Percentiles rank a stretch among this genome's conserved stretches.
These are phyloP conservation scores for Ceramica pisi DNA, from an alignment of 2,888 invertebrate genomes.

Conservation along the genomic window DNA sequence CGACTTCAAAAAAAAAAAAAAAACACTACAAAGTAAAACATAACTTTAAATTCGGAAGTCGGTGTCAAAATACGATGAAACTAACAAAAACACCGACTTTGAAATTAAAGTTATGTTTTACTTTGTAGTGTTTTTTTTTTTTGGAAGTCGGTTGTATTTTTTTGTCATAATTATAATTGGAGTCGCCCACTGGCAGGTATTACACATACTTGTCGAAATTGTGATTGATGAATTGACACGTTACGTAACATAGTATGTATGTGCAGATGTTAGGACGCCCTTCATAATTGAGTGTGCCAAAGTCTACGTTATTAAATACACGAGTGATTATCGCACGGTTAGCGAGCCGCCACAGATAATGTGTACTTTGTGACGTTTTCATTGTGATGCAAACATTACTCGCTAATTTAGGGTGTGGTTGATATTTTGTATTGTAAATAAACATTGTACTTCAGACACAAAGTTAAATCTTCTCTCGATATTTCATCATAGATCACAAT, in stretches of 20 bases:
- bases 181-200: constrained; percentile 3
- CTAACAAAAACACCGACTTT: too few relatives aligned
- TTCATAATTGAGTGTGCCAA: constrained; percentile 49
- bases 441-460: constrained; percentile 5
- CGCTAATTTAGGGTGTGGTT: constrained; percentile 36
- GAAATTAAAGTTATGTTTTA: too few relatives aligned
- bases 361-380: constrained; percentile 16
- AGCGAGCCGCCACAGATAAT: constrained; percentile 22
- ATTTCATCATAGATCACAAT: background rate
- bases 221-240: constrained; percentile 33
- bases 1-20: too few relatives aligned
- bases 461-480: too few relatives aligned
- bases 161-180: too few relatives aligned
- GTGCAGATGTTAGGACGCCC: constrained; percentile 31
- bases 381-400: constrained; percentile 10
- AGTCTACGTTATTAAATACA: constrained; percentile 30
- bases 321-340: constrained; percentile 37
- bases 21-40: too few relatives aligned
- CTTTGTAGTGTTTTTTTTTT: too few relatives aligned
- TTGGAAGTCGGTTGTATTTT: too few relatives aligned
- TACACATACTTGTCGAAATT: constrained; percentile 17
- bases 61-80: too few relatives aligned
- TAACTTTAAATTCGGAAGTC: too few relatives aligned
- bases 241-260: constrained; percentile 11
- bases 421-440: constrained; percentile 17